Evolutionary conservation across 2,797 vertebrate species (phyloP).

Genomic region (Eulemur coronatus): DNA sequence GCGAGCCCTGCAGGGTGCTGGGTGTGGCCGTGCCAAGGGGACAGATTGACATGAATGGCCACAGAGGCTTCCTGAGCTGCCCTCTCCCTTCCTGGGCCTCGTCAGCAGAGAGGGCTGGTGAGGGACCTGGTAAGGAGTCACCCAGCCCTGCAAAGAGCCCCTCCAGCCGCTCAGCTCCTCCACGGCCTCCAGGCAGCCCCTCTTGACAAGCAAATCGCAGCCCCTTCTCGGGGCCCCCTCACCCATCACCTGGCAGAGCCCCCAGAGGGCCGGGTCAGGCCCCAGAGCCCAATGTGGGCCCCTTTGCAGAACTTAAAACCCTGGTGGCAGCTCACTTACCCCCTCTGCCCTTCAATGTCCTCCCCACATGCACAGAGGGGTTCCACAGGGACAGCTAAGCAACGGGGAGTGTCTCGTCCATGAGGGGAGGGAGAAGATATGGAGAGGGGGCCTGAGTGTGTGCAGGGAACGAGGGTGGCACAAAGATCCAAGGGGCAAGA

Average conservation of each 20-base stretch:
- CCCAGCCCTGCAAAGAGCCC: neutral
- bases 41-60: fast-evolving
- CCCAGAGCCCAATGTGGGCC: neutral
- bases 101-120: fast-evolving
- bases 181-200: too few species aligned
- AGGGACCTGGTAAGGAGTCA: fast-evolving
- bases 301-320: neutral
- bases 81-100: neutral
- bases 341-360: neutral
- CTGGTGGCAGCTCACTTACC: neutral
- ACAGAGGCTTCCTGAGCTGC: neutral
- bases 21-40: fast-evolving
- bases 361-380: neutral
- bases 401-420: neutral
- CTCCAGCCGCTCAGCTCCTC: neutral
- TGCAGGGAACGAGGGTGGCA: fast-evolving
- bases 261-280: neutral
- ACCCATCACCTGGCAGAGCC: neutral
- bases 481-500: neutral
- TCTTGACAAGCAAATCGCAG: neutral
- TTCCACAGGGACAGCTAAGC: neutral
- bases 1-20: too few species aligned
- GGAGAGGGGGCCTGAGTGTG: neutral
- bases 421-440: fast-evolving
- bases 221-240: neutral